A percentile compares a stretch with the other conserved stretches of the same genome.
These are phyloP conservation scores for Euplexia lucipara DNA, from an alignment of 2,888 invertebrate genomes.

Conservation along the genomic window DNA sequence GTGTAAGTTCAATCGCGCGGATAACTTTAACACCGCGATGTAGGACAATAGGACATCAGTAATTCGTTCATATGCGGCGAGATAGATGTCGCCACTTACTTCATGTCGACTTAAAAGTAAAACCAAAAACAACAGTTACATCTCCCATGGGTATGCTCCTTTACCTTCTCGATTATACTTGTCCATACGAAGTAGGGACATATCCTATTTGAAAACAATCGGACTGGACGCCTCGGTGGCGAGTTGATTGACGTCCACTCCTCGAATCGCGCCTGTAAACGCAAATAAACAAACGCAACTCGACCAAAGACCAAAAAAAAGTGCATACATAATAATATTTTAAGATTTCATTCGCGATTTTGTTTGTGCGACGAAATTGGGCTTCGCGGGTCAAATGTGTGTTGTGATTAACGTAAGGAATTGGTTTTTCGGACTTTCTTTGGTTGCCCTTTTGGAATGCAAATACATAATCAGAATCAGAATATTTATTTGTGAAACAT, in stretches of 20 bases:
- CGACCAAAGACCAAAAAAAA: conserved; percentile 43
- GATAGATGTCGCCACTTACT: too few relatives aligned
- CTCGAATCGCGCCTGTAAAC: conserved; percentile 64
- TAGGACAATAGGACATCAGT: too few relatives aligned
- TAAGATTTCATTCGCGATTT: conserved; percentile 61
- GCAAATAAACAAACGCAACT: conserved; percentile 63
- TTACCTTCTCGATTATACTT: conserved; percentile 72
- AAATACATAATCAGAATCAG: conserved; percentile 11
- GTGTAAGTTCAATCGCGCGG: too few relatives aligned
- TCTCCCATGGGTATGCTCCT: conserved; percentile 47
- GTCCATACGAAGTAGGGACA: conserved; percentile 68
- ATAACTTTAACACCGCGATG: too few relatives aligned
- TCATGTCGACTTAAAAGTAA: too few relatives aligned
- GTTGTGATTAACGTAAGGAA: conserved; percentile 44
- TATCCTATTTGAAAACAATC: conserved; percentile 81
- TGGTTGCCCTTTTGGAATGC: conserved; percentile 7
- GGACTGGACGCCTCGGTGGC: conserved; percentile 62
- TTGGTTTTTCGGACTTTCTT: conserved; percentile 40
- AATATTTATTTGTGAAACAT: too few relatives aligned
- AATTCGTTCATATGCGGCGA: too few relatives aligned
- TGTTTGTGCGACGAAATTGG: conserved; percentile 52
- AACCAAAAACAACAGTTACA: conserved; percentile 9
- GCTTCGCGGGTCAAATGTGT: conserved; percentile 41
- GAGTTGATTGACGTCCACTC: conserved; percentile 73
- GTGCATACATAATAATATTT: conserved; percentile 62